Base-by-base conservation (phyloP, 2,888 invertebrate species). In the Epirrita christyi region DNA sequence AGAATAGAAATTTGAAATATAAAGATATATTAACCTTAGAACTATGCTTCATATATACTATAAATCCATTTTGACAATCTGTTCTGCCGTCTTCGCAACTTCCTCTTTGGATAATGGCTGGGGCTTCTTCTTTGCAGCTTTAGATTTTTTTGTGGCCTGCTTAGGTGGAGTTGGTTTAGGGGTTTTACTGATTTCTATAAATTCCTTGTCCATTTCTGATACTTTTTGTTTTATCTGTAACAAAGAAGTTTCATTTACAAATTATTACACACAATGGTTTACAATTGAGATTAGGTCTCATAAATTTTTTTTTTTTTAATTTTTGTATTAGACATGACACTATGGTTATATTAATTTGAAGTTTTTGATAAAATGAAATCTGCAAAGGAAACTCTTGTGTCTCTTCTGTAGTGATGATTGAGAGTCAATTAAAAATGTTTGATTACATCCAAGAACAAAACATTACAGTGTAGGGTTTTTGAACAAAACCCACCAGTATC, bases 191-290 rank as follows among this genome's bases (percentile, higher is more conserved):
- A 88, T 81, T 69, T 88, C 86, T 37, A 88, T 62, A 61, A 90
- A 86, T 59, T 90, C 81, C 52, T 88, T 87, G 61, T 92, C 90
- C 28, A 91, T 85, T 7, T 88, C 86, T 53, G 82, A 80, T 6
- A 92, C 83, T 71, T 87, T 89, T 64, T 89, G 85, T 66, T 91
- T 89, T 2, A 92, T 81, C 91, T 91, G 76, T 9, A 82, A 57
- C 13, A 55, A 44, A 9, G 6, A 46, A 8, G 32, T 8, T 10
- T 3, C 7, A 37, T n/a, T 0, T 36, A n/a, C n/a, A n/a, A n/a
- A n/a, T n/a, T n/a, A n/a, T n/a, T n/a, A n/a, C n/a, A n/a, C n/a
- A n/a, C n/a, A n/a, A n/a, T n/a, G n/a, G n/a, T n/a, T n/a, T n/a
- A 42, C 21, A 36, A 4, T 21, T 3, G 21, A 21, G 21, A 21